A percentile compares a stretch with the other conserved stretches of the same genome.
These are phyloP conservation scores for Sisor rabdophorus DNA, from an alignment of 2,113 vertebrate species.

Conservation along the genomic window DNA sequence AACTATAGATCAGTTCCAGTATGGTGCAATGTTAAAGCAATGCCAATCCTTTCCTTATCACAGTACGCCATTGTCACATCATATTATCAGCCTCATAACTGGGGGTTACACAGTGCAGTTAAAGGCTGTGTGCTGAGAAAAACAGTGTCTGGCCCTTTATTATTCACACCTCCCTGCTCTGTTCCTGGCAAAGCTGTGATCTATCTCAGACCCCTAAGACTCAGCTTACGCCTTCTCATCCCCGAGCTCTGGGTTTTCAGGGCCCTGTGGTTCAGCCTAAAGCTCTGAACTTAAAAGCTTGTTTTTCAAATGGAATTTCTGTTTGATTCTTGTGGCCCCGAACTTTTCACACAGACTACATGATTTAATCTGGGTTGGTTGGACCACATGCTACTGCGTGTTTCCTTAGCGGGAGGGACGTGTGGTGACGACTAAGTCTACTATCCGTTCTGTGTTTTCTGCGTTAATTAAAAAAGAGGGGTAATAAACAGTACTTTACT, in stretches of 20 bases:
- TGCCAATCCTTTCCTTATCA: background rate
- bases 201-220: conserved; percentile 26
- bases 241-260: conserved; percentile 19
- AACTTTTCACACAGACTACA: background rate
- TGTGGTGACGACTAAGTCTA: background rate
- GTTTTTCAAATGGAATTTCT: conserved; percentile 42
- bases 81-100: background rate
- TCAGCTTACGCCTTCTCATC: conserved; percentile 14
- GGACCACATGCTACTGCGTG: conserved; percentile 10
- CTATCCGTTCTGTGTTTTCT: background rate
- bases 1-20: background rate
- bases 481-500: background rate
- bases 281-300: conserved; percentile 41
- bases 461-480: background rate
- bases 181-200: background rate
- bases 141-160: background rate
- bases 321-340: background rate
- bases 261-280: conserved; percentile 15
- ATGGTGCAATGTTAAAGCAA: background rate
- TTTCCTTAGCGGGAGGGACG: background rate
- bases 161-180: background rate
- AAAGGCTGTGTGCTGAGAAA: background rate
- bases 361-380: background rate
- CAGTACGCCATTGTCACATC: background rate
- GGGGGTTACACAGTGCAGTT: background rate